These are phyloP conservation scores for Pseudomugil tenellus DNA, from an alignment of 2,797 vertebrate species.

Conservation along the genomic window DNA sequence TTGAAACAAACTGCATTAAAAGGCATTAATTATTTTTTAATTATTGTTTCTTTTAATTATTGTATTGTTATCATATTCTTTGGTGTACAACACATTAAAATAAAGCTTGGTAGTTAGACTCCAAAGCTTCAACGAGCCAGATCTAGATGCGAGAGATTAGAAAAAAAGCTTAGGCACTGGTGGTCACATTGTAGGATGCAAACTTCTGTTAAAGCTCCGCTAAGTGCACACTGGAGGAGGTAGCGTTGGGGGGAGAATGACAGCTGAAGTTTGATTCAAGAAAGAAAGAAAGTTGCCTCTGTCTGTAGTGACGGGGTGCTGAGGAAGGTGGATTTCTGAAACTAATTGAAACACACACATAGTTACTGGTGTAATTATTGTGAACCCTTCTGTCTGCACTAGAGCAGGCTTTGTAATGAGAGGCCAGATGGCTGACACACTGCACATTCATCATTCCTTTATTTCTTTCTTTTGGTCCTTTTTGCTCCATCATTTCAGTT, in stretches of 20 bases:
- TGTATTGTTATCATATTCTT: too few relatives aligned
- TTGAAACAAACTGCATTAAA: too few relatives aligned
- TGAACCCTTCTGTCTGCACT: slow-evolving; percentile 2
- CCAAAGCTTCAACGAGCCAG: background rate
- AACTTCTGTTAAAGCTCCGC: background rate
- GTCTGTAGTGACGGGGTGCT: background rate
- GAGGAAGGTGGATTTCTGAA: background rate
- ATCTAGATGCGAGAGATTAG: background rate
- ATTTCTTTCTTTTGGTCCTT: background rate
- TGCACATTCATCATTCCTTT: background rate
- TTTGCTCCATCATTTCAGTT: background rate
- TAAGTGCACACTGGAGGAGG: background rate
- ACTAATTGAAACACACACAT: too few relatives aligned
- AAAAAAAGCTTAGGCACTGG: background rate
- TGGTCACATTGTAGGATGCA: background rate
- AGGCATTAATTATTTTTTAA: background rate
- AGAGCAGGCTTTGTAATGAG: slow-evolving; percentile 25
- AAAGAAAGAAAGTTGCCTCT: background rate
- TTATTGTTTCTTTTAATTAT: too few relatives aligned
- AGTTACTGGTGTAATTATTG: background rate
- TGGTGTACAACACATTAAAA: background rate
- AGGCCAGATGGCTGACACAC: slow-evolving; percentile 16
- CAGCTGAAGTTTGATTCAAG: background rate
- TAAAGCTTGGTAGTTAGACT: background rate
- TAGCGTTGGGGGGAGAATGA: background rate